phyloP scores from a whole-genome alignment of 2,888 invertebrate species.

The Melanotus villosus region DNA sequence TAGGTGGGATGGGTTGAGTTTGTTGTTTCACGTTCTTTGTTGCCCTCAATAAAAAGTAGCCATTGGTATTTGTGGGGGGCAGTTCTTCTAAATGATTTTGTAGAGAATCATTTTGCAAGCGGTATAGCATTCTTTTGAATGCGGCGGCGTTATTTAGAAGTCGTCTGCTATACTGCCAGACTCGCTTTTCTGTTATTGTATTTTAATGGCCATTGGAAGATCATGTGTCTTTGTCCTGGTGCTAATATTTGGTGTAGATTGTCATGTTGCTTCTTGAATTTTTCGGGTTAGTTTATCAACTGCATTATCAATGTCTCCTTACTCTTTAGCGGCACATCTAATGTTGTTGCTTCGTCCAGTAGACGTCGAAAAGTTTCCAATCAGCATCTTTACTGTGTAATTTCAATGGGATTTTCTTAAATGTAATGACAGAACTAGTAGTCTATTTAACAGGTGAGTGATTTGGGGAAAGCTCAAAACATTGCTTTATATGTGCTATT shows the following conservation, averaged over 20 bases:
- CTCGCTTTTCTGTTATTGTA: slow-evolving; percentile 46
- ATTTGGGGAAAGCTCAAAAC: slow-evolving; percentile 44
- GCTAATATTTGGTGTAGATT: slow-evolving; percentile 15
- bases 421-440: neutral
- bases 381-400: slow-evolving; percentile 1
- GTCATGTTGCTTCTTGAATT: slow-evolving; percentile 40
- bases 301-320: slow-evolving; percentile 38
- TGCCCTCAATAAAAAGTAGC: slow-evolving; percentile 27
- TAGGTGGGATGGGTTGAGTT: slow-evolving; percentile 3
- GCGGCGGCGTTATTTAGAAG: slow-evolving; percentile 38
- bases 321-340: slow-evolving; percentile 40
- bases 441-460: slow-evolving; percentile 29
- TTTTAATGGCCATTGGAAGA: slow-evolving; percentile 34
- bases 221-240: neutral
- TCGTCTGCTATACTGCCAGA: slow-evolving; percentile 40
- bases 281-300: slow-evolving; percentile 29
- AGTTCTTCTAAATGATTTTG: slow-evolving; percentile 32
- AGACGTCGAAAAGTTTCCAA: slow-evolving; percentile 8
- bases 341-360: neutral
- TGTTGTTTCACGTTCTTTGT: slow-evolving; percentile 19
- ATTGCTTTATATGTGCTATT: too few species aligned
- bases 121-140: slow-evolving; percentile 37
- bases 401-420: neutral
- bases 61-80: slow-evolving; percentile 17
- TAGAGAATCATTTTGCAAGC: slow-evolving; percentile 18